phyloP scores from a whole-genome alignment of 2,113 vertebrate species.

The Calonectris borealis region DNA sequence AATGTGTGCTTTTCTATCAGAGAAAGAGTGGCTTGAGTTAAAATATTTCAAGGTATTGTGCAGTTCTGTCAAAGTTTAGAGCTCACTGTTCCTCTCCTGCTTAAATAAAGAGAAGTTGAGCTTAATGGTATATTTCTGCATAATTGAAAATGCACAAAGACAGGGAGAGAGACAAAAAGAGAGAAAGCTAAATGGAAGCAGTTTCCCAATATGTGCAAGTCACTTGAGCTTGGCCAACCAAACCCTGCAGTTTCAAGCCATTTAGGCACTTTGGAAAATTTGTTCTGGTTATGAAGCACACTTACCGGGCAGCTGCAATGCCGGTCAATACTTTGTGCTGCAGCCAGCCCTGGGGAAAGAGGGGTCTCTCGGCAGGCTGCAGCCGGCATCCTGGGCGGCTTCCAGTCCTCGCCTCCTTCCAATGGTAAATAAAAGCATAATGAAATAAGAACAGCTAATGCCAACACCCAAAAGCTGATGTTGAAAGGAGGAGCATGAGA shows the following conservation, averaged over 20 bases:
- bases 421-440: constrained; percentile 8
- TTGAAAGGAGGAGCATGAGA: background rate
- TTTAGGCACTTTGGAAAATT: background rate
- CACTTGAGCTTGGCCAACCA: background rate
- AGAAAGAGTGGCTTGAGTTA: background rate
- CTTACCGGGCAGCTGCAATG: background rate
- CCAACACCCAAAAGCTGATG: background rate
- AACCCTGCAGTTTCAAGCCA: background rate
- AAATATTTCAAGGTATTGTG: background rate
- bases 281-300: background rate
- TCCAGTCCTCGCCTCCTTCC: background rate
- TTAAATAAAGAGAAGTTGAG: background rate
- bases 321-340: background rate
- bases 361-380: background rate
- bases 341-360: background rate
- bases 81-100: background rate
- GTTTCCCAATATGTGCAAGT: background rate
- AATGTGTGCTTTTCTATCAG: background rate
- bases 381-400: background rate
- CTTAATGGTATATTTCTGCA: background rate
- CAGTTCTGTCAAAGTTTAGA: background rate
- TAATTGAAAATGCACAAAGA: background rate
- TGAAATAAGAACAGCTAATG: background rate
- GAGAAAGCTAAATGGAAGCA: background rate
- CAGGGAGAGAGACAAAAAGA: background rate